Percentiles rank a stretch among this genome's conserved stretches.
Conservation (phyloP, 2,113 vertebrate genomes). For the Aegotheles bennettii region DNA sequence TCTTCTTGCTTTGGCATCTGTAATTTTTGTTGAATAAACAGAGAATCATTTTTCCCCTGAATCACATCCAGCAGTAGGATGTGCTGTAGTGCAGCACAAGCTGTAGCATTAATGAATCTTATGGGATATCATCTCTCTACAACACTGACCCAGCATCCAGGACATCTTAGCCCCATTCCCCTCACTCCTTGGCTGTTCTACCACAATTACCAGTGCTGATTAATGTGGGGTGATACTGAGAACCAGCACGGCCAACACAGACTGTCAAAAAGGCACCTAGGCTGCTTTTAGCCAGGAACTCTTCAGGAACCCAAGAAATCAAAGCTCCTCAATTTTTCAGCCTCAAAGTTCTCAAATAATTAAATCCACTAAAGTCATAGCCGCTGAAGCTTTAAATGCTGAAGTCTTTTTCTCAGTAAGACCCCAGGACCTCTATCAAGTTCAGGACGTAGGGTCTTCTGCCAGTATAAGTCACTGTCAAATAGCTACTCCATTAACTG, state of each 20-base stretch:
- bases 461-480: background rate
- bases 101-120: background rate
- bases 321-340: background rate
- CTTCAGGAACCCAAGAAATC: background rate
- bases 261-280: background rate
- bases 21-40: slow-evolving; percentile 10
- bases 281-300: background rate
- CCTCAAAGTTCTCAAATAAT: background rate
- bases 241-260: background rate
- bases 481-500: background rate
- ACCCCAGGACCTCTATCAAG: background rate
- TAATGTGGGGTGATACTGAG: background rate
- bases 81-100: background rate
- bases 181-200: background rate
- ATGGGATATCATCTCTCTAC: background rate
- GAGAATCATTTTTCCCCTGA: background rate
- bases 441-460: background rate
- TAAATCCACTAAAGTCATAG: background rate
- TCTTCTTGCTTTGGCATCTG: background rate
- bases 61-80: background rate
- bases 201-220: background rate
- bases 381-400: background rate
- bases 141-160: background rate
- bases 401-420: background rate
- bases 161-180: background rate